Base-by-base conservation (phyloP, 2,888 invertebrate species). In the Morpho achilles region DNA sequence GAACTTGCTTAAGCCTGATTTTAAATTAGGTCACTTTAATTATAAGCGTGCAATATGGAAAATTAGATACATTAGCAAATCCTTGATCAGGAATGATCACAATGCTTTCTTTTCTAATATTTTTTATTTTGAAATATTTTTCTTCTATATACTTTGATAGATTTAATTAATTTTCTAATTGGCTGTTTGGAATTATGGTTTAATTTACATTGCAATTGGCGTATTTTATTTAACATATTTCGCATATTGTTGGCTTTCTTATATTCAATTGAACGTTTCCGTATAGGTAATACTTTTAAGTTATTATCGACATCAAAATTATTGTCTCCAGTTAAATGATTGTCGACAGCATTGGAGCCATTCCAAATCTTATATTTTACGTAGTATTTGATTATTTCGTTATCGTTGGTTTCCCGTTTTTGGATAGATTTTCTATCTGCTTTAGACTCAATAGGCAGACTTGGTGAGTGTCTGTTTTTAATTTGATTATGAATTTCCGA, bases 311-410 rank as follows among this genome's bases (percentile, higher is more conserved):
- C 52, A 40, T 65, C 65, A 39, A 61, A 61, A 9, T 50, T n/a
- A 23, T 56, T 48, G 16, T 61, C 41, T 44, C 54, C n/a, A 46
- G 8, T 43, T 32, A 10, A 42, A 22, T 46, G 22, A 43, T 49
- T 45, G 9, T 41, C 5, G 7, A 41, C 16, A 58, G 50, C 48
- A 9, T 67, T 67, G 0, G 79, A 72, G 9, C 70, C 70, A 7
- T 69, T 70, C 87, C 86, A 88, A 0, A 76, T 65, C 68, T 87
- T 86, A 56, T 84, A 74, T 69, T 89, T 89, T 0, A 75, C 65
- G 62, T 81, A 86, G 61, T 84, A 86, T 54, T 80, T 79, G 1
- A 82, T 64, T 7, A 85, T 60, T 54, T 78, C 70, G 32, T 32
- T 32, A 5, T 5, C 45, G 22, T 69, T 53, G n/a, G 70, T 57